Evolutionary conservation across 2,113 vertebrate genomes (phyloP).

Genomic region (Neomonachus schauinslandi): DNA sequence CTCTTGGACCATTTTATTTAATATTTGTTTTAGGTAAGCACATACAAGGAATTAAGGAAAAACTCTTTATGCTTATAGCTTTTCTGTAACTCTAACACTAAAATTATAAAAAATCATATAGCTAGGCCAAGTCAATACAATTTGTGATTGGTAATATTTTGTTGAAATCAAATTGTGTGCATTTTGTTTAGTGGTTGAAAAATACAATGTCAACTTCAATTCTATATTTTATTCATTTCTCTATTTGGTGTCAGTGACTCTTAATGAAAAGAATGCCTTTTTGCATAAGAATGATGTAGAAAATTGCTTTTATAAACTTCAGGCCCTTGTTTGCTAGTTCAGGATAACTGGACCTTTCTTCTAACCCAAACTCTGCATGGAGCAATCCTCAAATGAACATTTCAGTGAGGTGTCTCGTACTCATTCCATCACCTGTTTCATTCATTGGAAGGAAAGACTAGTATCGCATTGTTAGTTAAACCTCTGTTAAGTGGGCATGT

Average conservation of each 20-base stretch:
- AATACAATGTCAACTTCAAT: not conserved
- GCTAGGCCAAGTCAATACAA: not conserved
- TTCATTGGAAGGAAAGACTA: constrained; percentile 11
- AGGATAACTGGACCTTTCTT: constrained; percentile 31
- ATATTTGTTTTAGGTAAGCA: constrained; percentile 6
- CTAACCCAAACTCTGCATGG: not conserved
- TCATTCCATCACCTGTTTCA: constrained; percentile 11
- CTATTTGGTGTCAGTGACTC: not conserved
- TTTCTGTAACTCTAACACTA: constrained; percentile 8
- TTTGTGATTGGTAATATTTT: not conserved
- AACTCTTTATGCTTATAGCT: not conserved
- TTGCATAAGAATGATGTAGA: not conserved
- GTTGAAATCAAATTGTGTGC: constrained; percentile 11
- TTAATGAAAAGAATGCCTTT: not conserved
- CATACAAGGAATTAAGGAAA: not conserved
- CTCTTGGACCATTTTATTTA: not conserved
- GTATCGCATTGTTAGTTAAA: constrained; percentile 23
- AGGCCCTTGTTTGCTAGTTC: not conserved
- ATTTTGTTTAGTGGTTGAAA: not conserved
- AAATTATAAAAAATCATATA: not conserved
- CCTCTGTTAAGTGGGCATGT: not conserved
- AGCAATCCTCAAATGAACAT: constrained; percentile 23
- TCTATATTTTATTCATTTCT: not conserved
- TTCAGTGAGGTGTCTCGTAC: not conserved
- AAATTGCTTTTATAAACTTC: constrained; percentile 45